Evolutionary conservation across 2,888 invertebrate species (phyloP), one percentile per base, ranked within the genome.

Genomic region (Troglohyphantes excavatus): DNA sequence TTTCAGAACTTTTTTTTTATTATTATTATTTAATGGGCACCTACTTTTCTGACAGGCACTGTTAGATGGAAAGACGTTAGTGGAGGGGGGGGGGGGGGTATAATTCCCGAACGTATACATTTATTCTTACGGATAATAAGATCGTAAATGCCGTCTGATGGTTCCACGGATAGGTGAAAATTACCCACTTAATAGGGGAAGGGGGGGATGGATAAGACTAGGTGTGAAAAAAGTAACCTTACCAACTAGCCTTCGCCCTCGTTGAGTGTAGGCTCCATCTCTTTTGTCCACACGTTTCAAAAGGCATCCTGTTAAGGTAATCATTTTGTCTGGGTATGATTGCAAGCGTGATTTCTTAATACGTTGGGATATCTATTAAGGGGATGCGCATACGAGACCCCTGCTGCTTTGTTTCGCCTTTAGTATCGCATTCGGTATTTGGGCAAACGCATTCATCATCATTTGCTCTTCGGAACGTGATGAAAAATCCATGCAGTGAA

Each of bases 111-210:
- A 59, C 53, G 72, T 29, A 19, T 70, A 39, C 67, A 68, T 85
- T 85, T 75, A 75, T 76, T 70, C 63, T 67, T 17, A 19, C 76
- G 23, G 63, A 27, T 87, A 73, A 87, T 72, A 27, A 46, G 79
- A 39, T 5, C 53, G 53, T 53, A 67, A 86, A 68, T 53, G 53
- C 61, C 46, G 70, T 33, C 61, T 59, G 82, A 72, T 67, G 72
- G 70, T 72, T 72, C 33, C 17, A 53, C 11, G 39, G 67, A 27
- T 26, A 73, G 73, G 65, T 73, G 83, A 39, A 83, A 83, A 83
- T 83, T 83, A 63, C 83, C 63, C 72, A 63, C 46, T 63, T 83
- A 83, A 83, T 65, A 73, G 59, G 72, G 43, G 63, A 27, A 21
- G 63, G 72, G 81, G 75, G 29, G 82, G n/a, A 68, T 61, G 5